Percentiles rank a stretch among this genome's conserved stretches.
phyloP scores from a whole-genome alignment of 2,113 vertebrate species.

The Myrmecophaga tridactyla region DNA sequence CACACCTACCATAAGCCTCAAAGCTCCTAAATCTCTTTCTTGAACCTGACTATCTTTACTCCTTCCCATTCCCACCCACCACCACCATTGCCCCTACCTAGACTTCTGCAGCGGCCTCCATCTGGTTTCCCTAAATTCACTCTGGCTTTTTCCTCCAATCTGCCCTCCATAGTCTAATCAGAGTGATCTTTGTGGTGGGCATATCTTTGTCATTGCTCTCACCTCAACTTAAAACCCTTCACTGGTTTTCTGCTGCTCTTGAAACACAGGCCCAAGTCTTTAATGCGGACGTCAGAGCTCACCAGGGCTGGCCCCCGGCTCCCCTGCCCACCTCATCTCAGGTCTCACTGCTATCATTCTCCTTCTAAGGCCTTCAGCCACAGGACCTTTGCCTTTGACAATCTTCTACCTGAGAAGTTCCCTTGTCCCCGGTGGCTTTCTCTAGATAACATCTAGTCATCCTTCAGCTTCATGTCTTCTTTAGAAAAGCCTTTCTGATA shows the following conservation, averaged over 20 bases:
- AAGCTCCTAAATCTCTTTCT: background rate
- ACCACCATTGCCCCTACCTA: background rate
- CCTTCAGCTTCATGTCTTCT: background rate
- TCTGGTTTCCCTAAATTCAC: background rate
- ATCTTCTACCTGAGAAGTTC: background rate
- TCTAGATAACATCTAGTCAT: too few species aligned
- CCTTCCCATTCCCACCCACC: accelerated
- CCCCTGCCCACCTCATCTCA: background rate
- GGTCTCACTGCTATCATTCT: background rate
- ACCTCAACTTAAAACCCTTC: background rate
- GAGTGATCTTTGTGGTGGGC: background rate
- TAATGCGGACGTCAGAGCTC: accelerated
- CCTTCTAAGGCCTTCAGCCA: background rate
- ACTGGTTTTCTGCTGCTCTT: background rate
- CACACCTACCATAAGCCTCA: accelerated
- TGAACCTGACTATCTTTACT: background rate
- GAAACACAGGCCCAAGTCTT: background rate
- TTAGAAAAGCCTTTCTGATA: background rate
- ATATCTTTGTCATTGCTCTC: background rate
- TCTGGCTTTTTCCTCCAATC: background rate
- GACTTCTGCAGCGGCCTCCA: background rate
- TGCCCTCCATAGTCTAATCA: background rate
- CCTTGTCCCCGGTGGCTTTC: accelerated
- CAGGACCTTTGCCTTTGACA: background rate
- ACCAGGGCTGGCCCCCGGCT: too few species aligned